A percentile compares a stretch with the other conserved stretches of the same genome.
Evolutionary conservation across 2,797 vertebrate species (phyloP).

Genomic region (Simalia tracyae): DNA sequence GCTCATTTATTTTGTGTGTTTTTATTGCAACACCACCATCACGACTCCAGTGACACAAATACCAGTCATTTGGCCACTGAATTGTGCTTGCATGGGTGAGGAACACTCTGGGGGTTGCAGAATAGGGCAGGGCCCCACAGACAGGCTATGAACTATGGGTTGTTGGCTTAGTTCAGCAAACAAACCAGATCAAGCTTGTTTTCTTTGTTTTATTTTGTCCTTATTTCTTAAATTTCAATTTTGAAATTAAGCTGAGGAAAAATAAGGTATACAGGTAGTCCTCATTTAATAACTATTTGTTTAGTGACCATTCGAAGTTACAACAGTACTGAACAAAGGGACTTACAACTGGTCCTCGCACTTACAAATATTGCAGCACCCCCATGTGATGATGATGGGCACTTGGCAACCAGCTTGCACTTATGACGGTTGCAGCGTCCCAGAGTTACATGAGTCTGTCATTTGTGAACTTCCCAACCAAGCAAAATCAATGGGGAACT

Average conservation of each 20-base stretch:
- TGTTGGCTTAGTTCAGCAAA: background rate
- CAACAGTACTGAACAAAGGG: too few relatives aligned
- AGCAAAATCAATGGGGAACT: too few relatives aligned
- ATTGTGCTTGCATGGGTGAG: background rate
- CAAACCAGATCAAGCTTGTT: background rate
- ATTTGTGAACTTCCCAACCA: too few relatives aligned
- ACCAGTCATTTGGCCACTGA: background rate
- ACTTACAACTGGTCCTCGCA: too few relatives aligned
- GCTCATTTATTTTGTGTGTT: background rate
- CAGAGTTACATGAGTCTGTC: too few relatives aligned
- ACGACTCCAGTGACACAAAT: background rate
- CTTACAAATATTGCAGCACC: too few relatives aligned
- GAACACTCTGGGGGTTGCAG: background rate
- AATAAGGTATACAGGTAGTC: background rate
- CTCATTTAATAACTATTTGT: too few relatives aligned
- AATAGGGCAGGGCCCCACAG: background rate
- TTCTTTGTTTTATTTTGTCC: background rate
- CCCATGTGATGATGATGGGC: too few relatives aligned
- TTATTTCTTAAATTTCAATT: background rate
- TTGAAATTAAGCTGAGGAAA: background rate
- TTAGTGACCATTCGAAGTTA: too few relatives aligned
- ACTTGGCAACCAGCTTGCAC: too few relatives aligned
- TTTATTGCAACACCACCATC: background rate
- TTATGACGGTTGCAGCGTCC: too few relatives aligned
- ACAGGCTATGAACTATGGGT: background rate